Base-by-base conservation (phyloP, 2,888 invertebrate species). In the Phengaris arion region DNA sequence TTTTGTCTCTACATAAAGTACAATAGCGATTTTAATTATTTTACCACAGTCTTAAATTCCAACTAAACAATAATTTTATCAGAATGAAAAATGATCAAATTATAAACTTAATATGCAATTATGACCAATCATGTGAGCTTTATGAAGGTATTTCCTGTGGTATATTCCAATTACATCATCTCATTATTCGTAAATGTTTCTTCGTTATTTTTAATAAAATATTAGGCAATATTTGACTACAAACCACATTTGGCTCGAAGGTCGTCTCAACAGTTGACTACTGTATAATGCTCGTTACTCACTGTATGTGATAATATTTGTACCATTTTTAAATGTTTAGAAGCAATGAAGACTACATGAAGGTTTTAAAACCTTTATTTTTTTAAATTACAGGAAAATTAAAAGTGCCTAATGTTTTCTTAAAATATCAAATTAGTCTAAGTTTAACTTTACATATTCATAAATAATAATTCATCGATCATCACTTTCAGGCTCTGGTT, bases 161-260 rank as follows among this genome's bases (percentile, higher is more conserved):
- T 22, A 59, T 64, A 22, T 35, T 10, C 22, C 64, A 64, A 64
- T 64, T 64, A 64, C 64, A 64, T 64, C 64, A 64, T 64, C 6
- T 35, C 35, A 64, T 64, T 64, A 35, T 64, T 64, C 64, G 35
- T 64, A 64, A 59, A 35, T 12, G 64, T 64, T 64, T 35, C 35
- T 12, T 64, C 64, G 64, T 35, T 64, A 64, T 48, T 70, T 48
- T 70, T 51, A 51, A 54, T 54, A 72, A 54, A 72, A 72, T 54
- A 52, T 54, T 54, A 72, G 52, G 54, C 72, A 72, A 72, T 72
- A 72, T 72, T 72, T 72, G 54, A 72, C 54, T 52, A 22, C 54
- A 72, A 72, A 54, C 72, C 22, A 52, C 72, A 35, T 52, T 72
- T 72, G 72, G 52, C 6, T 13, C 35, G 72, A 72, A 72, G 72